Percentiles rank a stretch among this genome's conserved stretches.
Conservation (phyloP, 2,113 vertebrate genomes). For the Malurus cyaneus region DNA sequence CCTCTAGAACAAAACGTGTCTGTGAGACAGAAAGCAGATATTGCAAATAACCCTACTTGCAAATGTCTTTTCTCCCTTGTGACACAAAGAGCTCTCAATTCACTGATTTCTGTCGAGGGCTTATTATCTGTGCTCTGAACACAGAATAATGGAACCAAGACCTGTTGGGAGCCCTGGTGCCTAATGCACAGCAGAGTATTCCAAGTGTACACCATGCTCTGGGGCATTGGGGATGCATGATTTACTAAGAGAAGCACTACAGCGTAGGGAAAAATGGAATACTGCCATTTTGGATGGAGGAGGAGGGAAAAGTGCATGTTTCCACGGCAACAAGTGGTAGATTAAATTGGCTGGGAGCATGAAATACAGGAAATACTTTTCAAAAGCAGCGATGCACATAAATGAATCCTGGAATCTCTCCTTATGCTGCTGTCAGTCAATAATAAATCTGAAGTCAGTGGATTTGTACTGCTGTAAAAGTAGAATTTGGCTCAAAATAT, state of each 20-base stretch:
- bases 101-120: background rate
- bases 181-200: background rate
- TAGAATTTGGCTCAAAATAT: background rate
- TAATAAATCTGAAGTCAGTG: background rate
- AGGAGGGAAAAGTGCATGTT: background rate
- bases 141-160: background rate
- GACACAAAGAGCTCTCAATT: conserved; percentile 50
- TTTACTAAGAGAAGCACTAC: background rate
- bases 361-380: background rate
- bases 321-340: conserved; percentile 60
- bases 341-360: background rate
- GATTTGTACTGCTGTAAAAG: background rate
- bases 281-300: background rate
- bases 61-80: conserved; percentile 41
- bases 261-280: background rate
- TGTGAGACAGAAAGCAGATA: conserved; percentile 9
- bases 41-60: conserved; percentile 33
- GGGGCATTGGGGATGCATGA: background rate
- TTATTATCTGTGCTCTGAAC: conserved; percentile 36
- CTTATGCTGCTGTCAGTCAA: background rate
- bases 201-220: background rate
- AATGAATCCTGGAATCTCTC: background rate
- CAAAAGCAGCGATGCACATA: background rate
- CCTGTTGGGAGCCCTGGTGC: background rate
- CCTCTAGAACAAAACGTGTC: background rate